phyloP scores from a whole-genome alignment of 2,888 invertebrate species.

The Pediacus dermestoides region DNA sequence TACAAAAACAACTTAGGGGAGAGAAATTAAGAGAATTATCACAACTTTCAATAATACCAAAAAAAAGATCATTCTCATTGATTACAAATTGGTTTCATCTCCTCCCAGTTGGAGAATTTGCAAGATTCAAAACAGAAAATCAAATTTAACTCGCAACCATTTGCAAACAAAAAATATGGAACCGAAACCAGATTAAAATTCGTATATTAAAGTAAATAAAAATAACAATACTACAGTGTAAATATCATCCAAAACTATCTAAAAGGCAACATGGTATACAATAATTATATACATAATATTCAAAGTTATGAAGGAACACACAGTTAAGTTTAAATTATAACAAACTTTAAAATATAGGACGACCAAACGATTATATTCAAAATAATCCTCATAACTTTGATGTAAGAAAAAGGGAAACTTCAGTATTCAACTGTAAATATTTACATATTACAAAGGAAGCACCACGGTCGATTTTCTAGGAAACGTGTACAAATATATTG shows the following conservation, averaged over 20 bases:
- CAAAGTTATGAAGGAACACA: slow-evolving; percentile 23
- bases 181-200: slow-evolving; percentile 26
- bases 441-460: slow-evolving; percentile 26
- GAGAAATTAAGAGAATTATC: slow-evolving; percentile 4
- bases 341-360: slow-evolving; percentile 6
- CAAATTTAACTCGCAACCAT: slow-evolving; percentile 9
- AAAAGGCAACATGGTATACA: slow-evolving; percentile 43
- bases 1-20: slow-evolving; percentile 5
- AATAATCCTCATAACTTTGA: slow-evolving; percentile 19
- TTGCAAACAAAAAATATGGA: slow-evolving; percentile 9
- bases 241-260: slow-evolving; percentile 41
- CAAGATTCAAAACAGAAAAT: slow-evolving; percentile 2
- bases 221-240: slow-evolving; percentile 34
- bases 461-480: slow-evolving; percentile 25
- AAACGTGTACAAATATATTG: slow-evolving; percentile 12
- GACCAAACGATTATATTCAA: neutral
- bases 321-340: slow-evolving; percentile 14
- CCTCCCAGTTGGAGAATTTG: too few relatives aligned
- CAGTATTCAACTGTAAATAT: slow-evolving; percentile 6
- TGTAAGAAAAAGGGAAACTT: slow-evolving; percentile 15
- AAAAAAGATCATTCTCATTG: slow-evolving; percentile 1
- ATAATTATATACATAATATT: slow-evolving; percentile 32
- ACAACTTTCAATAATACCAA: neutral
- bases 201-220: slow-evolving; percentile 23
- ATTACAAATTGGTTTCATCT: too few relatives aligned